Evolutionary conservation across 2,888 invertebrate genomes (phyloP), one percentile per base, ranked within the genome.

Genomic region (Eledone cirrhosa): DNA sequence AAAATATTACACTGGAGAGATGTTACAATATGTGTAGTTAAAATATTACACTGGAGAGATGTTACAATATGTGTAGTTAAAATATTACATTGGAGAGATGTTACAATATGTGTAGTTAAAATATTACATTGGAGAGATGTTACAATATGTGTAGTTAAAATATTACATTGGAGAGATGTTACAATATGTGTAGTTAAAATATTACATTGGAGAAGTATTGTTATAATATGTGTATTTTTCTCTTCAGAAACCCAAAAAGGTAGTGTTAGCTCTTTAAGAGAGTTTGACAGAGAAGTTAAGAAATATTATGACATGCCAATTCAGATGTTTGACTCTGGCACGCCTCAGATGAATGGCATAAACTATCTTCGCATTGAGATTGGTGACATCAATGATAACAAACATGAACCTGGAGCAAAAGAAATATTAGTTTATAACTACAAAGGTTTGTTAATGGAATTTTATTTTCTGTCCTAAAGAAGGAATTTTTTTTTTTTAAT

Each of bases 371-470:
- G 97, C 0, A 96, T 99, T 41, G 96, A 98, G 77, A 98, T 99
- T 86, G 98, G 98, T 31, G 99, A 99, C 91, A 95, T 96, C 31
- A 99, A 99, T 91, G 99, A 99, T 90, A 98, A 99, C 91, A 96
- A 97, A 92, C 99, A 99, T 97, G 96, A 96, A 89, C 97, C 98
- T 0, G 99, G 99, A 1, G 95, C 96, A 7, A 99, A 99, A 92
- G 93, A 97, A 84, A 97, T 99, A 87, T 95, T 97, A 89, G 97
- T 98, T 2, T 99, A 99, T 91, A 98, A 97, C 91, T 99, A 99
- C 90, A 95, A 93, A 94, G 93, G 96, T 81, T 93, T 65, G 84
- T 95, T 95, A 24, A 63, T 31, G n/a, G 14, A 19, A 27, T 79
- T 65, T 69, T 22, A 59, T 24, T 31, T 22, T 22, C 47, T 47